Evolutionary conservation across 2,797 vertebrate genomes (phyloP).

Genomic region (Chrysolophus pictus): DNA sequence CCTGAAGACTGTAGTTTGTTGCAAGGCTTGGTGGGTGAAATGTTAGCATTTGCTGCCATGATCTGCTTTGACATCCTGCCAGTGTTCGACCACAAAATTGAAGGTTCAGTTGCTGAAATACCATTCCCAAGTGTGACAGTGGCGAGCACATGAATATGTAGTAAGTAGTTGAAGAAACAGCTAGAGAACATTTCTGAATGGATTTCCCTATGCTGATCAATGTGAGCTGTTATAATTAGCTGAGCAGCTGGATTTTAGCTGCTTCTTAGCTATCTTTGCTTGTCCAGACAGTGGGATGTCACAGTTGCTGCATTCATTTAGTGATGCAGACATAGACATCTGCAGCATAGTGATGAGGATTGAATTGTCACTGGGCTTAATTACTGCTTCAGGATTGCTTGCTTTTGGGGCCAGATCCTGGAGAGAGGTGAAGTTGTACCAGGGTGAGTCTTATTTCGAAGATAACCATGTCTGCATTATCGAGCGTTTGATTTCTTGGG

Average conservation of each 20-base stretch:
- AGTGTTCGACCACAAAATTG: constrained; percentile 37
- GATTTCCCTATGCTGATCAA: constrained; percentile 37
- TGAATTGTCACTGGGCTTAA: constrained; percentile 19
- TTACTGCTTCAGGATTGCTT: constrained; percentile 4
- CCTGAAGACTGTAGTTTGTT: background rate
- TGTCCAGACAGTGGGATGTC: constrained; percentile 29
- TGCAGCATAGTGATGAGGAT: constrained; percentile 40
- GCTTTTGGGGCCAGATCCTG: background rate
- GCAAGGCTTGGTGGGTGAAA: background rate
- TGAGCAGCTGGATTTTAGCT: constrained; percentile 57
- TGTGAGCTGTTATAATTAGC: constrained; percentile 55
- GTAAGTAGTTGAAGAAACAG: constrained; percentile 23
- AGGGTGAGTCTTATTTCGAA: background rate
- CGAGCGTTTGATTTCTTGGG: background rate
- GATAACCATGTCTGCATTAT: background rate
- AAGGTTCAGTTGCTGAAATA: constrained; percentile 26
- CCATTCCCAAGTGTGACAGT: constrained; percentile 10
- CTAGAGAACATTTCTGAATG: constrained; percentile 50
- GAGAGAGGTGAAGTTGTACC: background rate
- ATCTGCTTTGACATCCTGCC: constrained; percentile 43
- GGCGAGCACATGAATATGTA: constrained; percentile 53
- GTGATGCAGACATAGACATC: background rate
- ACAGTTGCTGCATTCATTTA: background rate
- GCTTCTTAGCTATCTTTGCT: constrained; percentile 30
- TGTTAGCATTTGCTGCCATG: constrained; percentile 23